Evolutionary conservation across 2,113 vertebrate genomes (phyloP), one percentile per base, ranked within the genome.

Genomic region (Ophthalmolycus amberensis): DNA sequence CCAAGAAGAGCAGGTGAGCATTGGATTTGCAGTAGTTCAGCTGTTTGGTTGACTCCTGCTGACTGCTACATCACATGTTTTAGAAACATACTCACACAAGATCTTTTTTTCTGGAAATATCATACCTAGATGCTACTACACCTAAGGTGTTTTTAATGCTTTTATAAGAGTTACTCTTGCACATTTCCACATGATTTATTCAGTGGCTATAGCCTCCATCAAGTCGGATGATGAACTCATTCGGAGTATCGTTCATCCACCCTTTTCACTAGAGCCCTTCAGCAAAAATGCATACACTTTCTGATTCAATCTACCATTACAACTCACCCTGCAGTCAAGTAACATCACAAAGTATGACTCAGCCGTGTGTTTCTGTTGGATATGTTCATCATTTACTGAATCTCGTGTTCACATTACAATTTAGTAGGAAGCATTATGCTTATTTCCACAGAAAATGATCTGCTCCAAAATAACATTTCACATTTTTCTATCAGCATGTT

Each of bases 401-500:
- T 84, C 72, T 79, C 56, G 42, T 67, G 48, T 65, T 56, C 32
- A 74, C 32, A 73, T 82, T 44, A 75, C 37, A 83, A 78, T 38
- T 48, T 46, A 85, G 34, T 2, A 2, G 75, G 58, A 82, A 87
- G 73, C 27, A 64, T 81, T 34, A 79, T 60, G 64, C 66, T 63
- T 77, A 77, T 82, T 85, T 80, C 67, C 70, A 72, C 69, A 50
- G 64, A 81, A 81, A 85, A 84, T 10, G 79, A 73, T 81, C 60
- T 71, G 65, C 82, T 87, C 76, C 71, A 64, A 88, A 90, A 88
- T 79, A 88, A 92, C 78, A 90, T 90, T 90, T 88, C 77, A 90
- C 85, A 88, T 94, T 92, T 90, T 89, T 88, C 89, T 89, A 92
- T 91, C 90, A 79, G 85, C 88, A 92, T 94, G 94, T 94, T 95